Evolutionary conservation across 2,113 vertebrate genomes (phyloP).

Genomic region (Serinus canaria): DNA sequence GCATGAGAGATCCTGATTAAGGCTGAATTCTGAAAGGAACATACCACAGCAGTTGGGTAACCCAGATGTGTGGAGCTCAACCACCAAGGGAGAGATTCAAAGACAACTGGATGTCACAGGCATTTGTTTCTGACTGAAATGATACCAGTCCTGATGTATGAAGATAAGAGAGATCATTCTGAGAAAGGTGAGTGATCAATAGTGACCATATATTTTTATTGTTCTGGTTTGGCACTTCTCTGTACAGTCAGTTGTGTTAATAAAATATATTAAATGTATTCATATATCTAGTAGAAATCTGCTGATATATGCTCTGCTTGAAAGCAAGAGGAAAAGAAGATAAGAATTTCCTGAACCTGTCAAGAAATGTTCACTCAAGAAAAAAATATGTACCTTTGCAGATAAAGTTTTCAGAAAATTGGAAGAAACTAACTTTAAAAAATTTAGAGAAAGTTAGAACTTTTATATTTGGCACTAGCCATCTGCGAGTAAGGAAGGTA

Average conservation of each 20-base stretch:
- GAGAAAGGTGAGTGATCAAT: slow-evolving; percentile 89
- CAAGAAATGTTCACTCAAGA: background rate
- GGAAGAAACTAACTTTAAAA: background rate
- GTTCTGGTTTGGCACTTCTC: slow-evolving; percentile 50
- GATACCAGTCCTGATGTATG: slow-evolving; percentile 80
- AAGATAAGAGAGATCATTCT: slow-evolving; percentile 84
- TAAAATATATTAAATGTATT: slow-evolving; percentile 86
- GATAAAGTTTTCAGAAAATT: background rate
- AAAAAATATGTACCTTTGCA: background rate
- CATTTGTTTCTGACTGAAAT: slow-evolving; percentile 67
- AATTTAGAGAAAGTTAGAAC: background rate
- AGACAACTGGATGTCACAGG: background rate
- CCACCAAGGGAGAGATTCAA: fast-evolving
- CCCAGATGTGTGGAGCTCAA: background rate
- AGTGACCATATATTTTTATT: slow-evolving; percentile 76
- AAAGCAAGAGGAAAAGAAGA: slow-evolving; percentile 83
- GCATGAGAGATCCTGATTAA: background rate
- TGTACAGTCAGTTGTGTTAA: slow-evolving; percentile 84
- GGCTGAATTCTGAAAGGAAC: background rate
- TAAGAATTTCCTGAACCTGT: slow-evolving; percentile 62
- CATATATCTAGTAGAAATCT: slow-evolving; percentile 78
- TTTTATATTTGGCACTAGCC: background rate
- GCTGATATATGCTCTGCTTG: slow-evolving; percentile 72
- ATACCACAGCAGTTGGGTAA: background rate
- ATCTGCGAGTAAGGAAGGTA: background rate